Base-by-base conservation (phyloP, 2,888 invertebrate genomes). In the Yponomeuta sedellus region DNA sequence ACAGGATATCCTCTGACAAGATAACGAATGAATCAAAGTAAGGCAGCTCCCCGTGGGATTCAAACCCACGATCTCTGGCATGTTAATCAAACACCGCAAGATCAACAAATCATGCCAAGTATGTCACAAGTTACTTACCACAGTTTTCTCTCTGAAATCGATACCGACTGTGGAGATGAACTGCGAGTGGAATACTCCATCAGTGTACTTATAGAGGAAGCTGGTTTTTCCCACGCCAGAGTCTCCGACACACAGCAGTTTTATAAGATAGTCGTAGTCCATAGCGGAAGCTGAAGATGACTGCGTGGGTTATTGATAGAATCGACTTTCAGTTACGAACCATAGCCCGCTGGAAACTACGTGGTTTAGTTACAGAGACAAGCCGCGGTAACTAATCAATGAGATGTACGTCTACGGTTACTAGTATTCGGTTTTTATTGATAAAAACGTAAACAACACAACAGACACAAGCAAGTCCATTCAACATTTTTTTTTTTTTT, bases 131-230 rank as follows among this genome's bases (percentile, higher is more conserved):
- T 44, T 69, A 82, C 93, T 92, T 88, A 97, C 98, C 92, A 99
- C 93, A 84, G 97, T 93, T 88, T 99, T 99, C 88, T 99, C 98
- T 80, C 98, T 94, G 84, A 99, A 99, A 89, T 99, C 99, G 77
- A 99, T 98, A 67, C 99, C 99, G 68, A 99, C 98, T 16, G 99
- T 99, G 4, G 98, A 98, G 74, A 98, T 97, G 83, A 98, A 99
- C 82, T 96, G 95, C 5, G 96, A 95, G 80, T 97, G 96, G 85
- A 98, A 99, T 28, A 94, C 93, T 66, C 97, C 97, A 87, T 98
- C 98, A 2, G 98, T 98, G 81, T 98, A 99, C 79, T 98, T 98
- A 83, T 97, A 97, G 20, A 99, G 92, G 77, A 99, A 97, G 79
- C 98, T 98, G 0, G 99, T 99, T 91, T 99, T 99, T 16, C 99